Percentiles rank a stretch among this genome's conserved stretches.
phyloP scores from a whole-genome alignment of 2,113 vertebrate species.

The Trogon melanurus region DNA sequence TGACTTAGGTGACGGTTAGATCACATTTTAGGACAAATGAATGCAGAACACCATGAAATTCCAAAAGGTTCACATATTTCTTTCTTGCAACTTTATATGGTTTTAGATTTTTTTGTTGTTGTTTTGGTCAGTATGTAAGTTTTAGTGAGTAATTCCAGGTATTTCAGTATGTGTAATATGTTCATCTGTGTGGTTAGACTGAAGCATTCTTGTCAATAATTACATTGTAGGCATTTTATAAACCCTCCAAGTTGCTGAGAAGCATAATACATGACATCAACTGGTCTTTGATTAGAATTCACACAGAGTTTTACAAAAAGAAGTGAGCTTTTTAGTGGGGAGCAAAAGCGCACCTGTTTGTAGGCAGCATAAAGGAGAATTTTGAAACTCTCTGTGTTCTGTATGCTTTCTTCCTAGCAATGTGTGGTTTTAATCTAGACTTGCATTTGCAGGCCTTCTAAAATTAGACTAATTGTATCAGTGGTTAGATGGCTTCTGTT shows the following conservation, averaged over 20 bases:
- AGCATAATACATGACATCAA: not conserved
- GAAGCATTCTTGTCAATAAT: not conserved
- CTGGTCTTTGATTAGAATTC: not conserved
- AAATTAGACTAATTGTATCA: not conserved
- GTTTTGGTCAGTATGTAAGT: not conserved
- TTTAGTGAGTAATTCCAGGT: not conserved
- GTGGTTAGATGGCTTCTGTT: not conserved
- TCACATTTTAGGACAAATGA: too few species aligned
- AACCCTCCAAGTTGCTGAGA: not conserved
- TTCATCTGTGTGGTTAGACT: not conserved
- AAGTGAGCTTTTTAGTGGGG: fast-evolving
- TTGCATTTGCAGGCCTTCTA: not conserved
- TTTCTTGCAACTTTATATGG: too few species aligned
- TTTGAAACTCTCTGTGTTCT: not conserved
- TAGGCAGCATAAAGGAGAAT: not conserved
- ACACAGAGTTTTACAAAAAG: not conserved
- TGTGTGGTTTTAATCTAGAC: not conserved
- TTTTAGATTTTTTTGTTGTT: not conserved
- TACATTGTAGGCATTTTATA: not conserved
- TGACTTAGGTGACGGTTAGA: too few species aligned
- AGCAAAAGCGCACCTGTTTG: not conserved
- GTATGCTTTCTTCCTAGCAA: not conserved
- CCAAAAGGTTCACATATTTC: too few species aligned
- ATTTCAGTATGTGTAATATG: not conserved
- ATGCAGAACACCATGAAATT: too few species aligned